These are phyloP conservation scores for Heteromyza rotundicornis DNA, from an alignment of 2,888 invertebrate genomes.

Conservation along the genomic window DNA sequence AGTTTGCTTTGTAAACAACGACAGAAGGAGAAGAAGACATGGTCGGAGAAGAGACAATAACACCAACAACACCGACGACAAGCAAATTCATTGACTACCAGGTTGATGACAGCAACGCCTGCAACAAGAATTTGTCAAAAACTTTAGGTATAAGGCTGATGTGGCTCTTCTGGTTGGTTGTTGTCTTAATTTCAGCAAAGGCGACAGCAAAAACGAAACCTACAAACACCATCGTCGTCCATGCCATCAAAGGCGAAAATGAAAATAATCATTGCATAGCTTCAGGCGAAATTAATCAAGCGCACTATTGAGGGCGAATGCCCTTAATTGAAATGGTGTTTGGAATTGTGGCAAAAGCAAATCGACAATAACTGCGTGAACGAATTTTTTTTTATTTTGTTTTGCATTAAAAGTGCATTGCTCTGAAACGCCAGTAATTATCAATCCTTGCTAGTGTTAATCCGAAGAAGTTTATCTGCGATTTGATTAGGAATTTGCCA, in stretches of 20 bases:
- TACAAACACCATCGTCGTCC: not conserved
- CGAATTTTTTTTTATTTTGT: too few species aligned
- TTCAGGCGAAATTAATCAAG: constrained; percentile 31
- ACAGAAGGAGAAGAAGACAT: not conserved
- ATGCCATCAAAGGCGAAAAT: constrained; percentile 20
- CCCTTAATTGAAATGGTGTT: too few species aligned
- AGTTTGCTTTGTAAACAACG: constrained; percentile 3
- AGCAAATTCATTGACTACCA: not conserved
- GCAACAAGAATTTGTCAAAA: constrained; percentile 13
- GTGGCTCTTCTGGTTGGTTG: not conserved
- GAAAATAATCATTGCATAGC: constrained; percentile 25
- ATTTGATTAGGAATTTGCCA: too few species aligned
- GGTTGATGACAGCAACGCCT: constrained; percentile 6
- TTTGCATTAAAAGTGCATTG: too few species aligned
- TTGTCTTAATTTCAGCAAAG: not conserved
- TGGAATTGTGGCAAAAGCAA: too few species aligned
- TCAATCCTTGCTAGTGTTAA: too few species aligned
- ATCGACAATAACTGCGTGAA: too few species aligned
- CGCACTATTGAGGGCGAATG: too few species aligned
- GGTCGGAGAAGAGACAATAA: not conserved
- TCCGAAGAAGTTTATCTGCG: too few species aligned
- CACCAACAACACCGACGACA: not conserved
- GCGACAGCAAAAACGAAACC: not conserved
- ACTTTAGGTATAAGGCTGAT: not conserved
- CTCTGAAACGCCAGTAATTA: too few species aligned